Evolutionary conservation across 2,797 vertebrate species (phyloP).

Genomic region (Coregonus suidteri): DNA sequence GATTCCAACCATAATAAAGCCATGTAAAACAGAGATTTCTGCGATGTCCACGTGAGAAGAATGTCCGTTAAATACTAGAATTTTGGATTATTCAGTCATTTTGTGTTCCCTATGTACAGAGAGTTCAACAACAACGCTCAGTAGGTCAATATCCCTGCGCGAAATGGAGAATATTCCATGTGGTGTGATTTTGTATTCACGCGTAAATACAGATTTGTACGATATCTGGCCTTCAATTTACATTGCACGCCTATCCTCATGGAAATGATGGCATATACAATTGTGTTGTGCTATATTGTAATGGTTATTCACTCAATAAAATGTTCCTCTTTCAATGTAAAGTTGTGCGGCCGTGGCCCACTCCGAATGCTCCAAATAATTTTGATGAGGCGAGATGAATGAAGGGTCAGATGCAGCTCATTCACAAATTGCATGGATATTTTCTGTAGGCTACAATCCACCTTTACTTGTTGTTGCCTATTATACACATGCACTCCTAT

Average conservation of each 20-base stretch:
- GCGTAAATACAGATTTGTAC: not conserved
- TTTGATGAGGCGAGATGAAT: not conserved
- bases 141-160: not conserved
- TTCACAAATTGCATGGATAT: not conserved
- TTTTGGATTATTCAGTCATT: not conserved
- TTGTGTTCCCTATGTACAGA: not conserved
- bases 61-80: too few species aligned
- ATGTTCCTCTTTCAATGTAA: not conserved
- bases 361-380: not conserved
- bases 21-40: not conserved
- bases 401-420: not conserved
- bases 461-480: not conserved
- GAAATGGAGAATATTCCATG: not conserved
- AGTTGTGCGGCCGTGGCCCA: not conserved
- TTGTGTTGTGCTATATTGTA: not conserved
- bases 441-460: not conserved
- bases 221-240: slow-evolving; percentile 8
- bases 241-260: not conserved
- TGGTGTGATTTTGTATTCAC: not conserved
- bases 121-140: not conserved
- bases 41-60: not conserved
- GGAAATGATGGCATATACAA: not conserved
- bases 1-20: not conserved
- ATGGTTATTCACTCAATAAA: not conserved
- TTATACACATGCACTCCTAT: not conserved